A percentile compares a stretch with the other conserved stretches of the same genome.
These are phyloP conservation scores for Hycleus cichorii DNA, from an alignment of 1,140 invertebrate genomes.

Conservation along the genomic window DNA sequence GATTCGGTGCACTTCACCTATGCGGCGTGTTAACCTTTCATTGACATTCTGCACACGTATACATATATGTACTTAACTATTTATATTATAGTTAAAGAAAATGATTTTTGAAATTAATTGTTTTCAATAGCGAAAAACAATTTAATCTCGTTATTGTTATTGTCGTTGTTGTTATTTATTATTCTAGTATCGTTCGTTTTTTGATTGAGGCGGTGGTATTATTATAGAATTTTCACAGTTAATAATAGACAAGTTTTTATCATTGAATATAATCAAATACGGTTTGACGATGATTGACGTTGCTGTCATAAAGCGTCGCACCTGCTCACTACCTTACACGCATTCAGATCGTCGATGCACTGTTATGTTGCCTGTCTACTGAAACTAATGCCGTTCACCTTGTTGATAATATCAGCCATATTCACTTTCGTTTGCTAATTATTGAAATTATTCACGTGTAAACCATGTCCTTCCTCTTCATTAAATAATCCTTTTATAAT, in stretches of 20 bases:
- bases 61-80: no score
- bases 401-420: constrained; percentile 6
- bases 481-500: constrained; percentile 3
- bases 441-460: constrained; percentile 6
- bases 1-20: constrained; percentile 15
- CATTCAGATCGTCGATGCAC: constrained; percentile 10
- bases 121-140: no score
- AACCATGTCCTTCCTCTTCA: constrained; percentile 3
- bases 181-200: no score
- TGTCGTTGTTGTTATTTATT: no score
- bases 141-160: no score
- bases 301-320: constrained; percentile 12
- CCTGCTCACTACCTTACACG: constrained; percentile 11
- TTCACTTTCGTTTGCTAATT: constrained; percentile 9
- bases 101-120: no score
- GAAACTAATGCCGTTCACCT: constrained; percentile 7
- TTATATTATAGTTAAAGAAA: no score
- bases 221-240: no score
- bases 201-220: no score
- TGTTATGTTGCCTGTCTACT: constrained; percentile 13
- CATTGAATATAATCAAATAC: constrained; percentile 10
- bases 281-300: constrained; percentile 11
- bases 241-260: neutral
- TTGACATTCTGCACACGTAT: constrained; percentile 14
- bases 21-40: constrained; percentile 13